A percentile compares a stretch with the other conserved stretches of the same genome.
phyloP scores from a whole-genome alignment of 2,888 invertebrate genomes.

The Drosophila neonasuta region DNA sequence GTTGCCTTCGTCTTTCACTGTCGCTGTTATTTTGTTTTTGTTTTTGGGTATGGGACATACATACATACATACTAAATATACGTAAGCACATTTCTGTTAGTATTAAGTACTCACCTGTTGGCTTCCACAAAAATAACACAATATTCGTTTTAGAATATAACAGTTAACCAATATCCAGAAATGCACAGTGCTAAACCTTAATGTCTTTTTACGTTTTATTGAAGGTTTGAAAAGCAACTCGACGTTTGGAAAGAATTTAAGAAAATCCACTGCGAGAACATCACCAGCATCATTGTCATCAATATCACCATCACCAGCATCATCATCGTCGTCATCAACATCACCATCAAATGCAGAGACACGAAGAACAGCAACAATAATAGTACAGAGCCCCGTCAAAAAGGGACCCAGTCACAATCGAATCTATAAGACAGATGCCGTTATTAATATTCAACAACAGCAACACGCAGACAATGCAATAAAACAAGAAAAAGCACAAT shows the following conservation, averaged over 20 bases:
- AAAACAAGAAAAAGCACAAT: slow-evolving; percentile 71
- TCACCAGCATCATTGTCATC: slow-evolving; percentile 63
- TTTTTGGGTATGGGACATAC: slow-evolving; percentile 34
- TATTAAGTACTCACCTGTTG: slow-evolving; percentile 10
- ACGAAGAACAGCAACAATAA: slow-evolving; percentile 7
- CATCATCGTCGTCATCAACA: slow-evolving; percentile 21
- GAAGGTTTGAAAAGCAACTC: slow-evolving; percentile 78
- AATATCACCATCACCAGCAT: slow-evolving; percentile 44
- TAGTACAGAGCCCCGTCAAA: slow-evolving; percentile 37
- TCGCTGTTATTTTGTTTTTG: slow-evolving; percentile 18
- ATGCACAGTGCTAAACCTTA: not conserved
- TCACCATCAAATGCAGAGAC: not conserved
- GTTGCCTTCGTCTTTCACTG: slow-evolving; percentile 36
- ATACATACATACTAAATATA: not conserved
- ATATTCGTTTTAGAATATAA: not conserved
- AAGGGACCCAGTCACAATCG: slow-evolving; percentile 65
- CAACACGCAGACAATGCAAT: slow-evolving; percentile 47
- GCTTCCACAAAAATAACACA: slow-evolving; percentile 34
- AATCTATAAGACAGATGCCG: slow-evolving; percentile 68
- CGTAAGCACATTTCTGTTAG: slow-evolving; percentile 16
- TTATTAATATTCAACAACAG: slow-evolving; percentile 66
- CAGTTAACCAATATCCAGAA: not conserved
- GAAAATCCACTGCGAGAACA: slow-evolving; percentile 62
- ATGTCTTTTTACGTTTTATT: slow-evolving; percentile 14
- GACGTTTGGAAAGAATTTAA: slow-evolving; percentile 80